Base-by-base conservation (phyloP, 2,113 vertebrate species). In the Meleagris gallopavo region DNA sequence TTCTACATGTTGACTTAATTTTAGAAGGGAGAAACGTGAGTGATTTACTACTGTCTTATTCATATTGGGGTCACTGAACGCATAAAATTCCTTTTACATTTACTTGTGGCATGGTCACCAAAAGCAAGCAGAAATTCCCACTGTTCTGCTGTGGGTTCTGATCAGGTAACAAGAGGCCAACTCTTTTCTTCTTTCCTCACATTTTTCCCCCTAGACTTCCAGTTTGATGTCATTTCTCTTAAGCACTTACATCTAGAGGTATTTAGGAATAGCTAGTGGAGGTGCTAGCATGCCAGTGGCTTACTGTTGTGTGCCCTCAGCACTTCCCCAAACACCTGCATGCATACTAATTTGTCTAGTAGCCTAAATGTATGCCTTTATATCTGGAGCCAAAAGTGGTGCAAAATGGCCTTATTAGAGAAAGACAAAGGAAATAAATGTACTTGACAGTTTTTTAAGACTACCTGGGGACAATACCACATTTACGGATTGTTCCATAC, bases 281-380 rank as follows among this genome's bases (percentile, higher is more conserved):
- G 13, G 7, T 65, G 40, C 5, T 4, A 1, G 3, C 54, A 5
- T 65, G 40, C 4, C 5, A 1, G 3, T 54, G 9, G 2, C 20
- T 38, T 90, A 34, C 11, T 43, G 13, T 9, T 60, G 38, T 71
- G 80, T 13, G 5, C 5, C 6, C 22, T 72, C 21, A 75, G 29
- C 45, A 72, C 5, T 48, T 85, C 5, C 10, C 22, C 0, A 30
- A 7, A 25, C 3, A 72, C 10, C 2, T 8, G 46, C 52, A 75
- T 78, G 18, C 19, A 34, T 5, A 45, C 27, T n/a, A 43, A 69
- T 0, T 20, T 61, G 3, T 25, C 65, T 65, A 24, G 45, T 22
- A 83, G 2, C 10, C 40, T 58, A 73, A 85, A 83, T 18, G 36
- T 9, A 30, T 10, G 61, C 36, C 41, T 29, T 5, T 69, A 0